These are phyloP conservation scores for Oreochromis aureus DNA, from an alignment of 2,113 vertebrate species.

Conservation along the genomic window DNA sequence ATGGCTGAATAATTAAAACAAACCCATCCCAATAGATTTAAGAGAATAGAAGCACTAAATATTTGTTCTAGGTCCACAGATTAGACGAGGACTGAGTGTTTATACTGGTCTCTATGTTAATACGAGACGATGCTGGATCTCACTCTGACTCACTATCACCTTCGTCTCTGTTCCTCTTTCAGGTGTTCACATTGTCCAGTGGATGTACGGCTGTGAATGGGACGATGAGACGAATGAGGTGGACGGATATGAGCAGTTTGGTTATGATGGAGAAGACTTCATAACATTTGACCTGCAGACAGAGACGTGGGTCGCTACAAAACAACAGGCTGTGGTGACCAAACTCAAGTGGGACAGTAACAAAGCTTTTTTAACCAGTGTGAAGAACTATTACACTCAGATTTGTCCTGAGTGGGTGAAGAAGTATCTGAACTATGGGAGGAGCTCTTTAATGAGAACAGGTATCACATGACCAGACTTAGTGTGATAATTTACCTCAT, in stretches of 20 bases:
- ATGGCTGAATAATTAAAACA: too few relatives aligned
- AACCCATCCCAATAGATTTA: too few relatives aligned
- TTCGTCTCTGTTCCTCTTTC: neutral
- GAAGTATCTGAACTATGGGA: neutral
- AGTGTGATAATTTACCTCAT: fast-evolving
- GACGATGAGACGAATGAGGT: neutral
- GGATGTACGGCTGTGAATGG: neutral
- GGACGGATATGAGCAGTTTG: neutral
- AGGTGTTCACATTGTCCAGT: neutral
- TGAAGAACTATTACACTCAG: neutral
- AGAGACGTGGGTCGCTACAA: too few relatives aligned
- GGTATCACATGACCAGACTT: neutral
- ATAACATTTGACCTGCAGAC: constrained; percentile 4
- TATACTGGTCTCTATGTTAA: neutral
- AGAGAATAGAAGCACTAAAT: too few relatives aligned
- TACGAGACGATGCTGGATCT: neutral
- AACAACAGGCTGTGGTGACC: neutral
- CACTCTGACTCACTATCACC: neutral
- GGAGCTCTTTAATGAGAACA: neutral
- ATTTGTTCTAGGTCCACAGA: too few relatives aligned
- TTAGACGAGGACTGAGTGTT: too few relatives aligned
- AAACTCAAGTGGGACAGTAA: neutral
- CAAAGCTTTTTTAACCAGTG: neutral
- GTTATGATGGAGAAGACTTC: constrained; percentile 39
- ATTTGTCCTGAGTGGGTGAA: neutral